Conservation (phyloP, 2,113 vertebrate genomes). For the Brienomyrus longianalis region DNA sequence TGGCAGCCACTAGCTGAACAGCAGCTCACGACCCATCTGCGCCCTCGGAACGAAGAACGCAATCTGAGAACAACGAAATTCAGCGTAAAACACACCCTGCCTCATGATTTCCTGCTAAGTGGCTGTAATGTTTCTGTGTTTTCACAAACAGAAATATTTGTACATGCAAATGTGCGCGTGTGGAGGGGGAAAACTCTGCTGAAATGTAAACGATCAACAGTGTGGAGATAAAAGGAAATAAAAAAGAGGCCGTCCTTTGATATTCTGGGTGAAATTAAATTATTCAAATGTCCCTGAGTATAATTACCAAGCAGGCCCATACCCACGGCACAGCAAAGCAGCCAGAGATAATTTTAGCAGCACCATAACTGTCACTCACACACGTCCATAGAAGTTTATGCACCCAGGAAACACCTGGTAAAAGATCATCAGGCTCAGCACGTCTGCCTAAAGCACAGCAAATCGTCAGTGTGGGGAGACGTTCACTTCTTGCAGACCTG, state of each 20-base stretch:
- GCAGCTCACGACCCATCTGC: neutral
- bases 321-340: neutral
- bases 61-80: neutral
- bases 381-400: neutral
- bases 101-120: neutral
- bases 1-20: neutral
- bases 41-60: no score
- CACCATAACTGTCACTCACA: neutral
- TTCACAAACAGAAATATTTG: constrained; percentile 11
- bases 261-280: neutral
- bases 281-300: constrained; percentile 11
- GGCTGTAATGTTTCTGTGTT: neutral
- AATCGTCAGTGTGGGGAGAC: neutral
- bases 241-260: constrained; percentile 1
- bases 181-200: neutral
- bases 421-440: neutral
- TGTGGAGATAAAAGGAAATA: neutral
- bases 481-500: neutral
- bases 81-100: neutral
- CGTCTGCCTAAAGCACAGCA: neutral
- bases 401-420: neutral
- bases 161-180: neutral
- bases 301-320: constrained; percentile 6
- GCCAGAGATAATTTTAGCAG: neutral
- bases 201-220: constrained; percentile 5